phyloP scores from a whole-genome alignment of 2,797 vertebrate genomes.

The Hephaestus fuliginosus region DNA sequence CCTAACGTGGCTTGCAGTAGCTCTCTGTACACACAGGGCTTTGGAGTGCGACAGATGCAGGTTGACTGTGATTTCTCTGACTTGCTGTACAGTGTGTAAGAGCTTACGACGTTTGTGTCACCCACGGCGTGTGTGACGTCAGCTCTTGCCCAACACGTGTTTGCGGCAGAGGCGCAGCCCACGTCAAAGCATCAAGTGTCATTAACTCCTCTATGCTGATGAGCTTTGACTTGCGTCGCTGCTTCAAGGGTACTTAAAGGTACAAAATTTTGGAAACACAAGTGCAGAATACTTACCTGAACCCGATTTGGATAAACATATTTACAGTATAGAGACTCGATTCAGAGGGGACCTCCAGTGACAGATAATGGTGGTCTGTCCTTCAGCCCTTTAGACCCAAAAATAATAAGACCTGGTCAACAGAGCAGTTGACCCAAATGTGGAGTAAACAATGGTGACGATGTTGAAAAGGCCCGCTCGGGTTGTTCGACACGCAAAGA shows the following conservation, averaged over 20 bases:
- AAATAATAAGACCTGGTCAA: neutral
- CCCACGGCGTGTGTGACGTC: slow-evolving; percentile 4
- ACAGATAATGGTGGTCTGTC: neutral
- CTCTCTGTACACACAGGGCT: slow-evolving; percentile 42
- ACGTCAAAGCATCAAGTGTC: slow-evolving; percentile 7
- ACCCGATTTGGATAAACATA: neutral
- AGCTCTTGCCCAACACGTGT: neutral
- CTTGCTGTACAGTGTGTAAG: slow-evolving; percentile 38
- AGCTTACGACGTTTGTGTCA: slow-evolving; percentile 38
- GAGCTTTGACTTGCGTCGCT: neutral
- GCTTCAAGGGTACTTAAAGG: too few relatives aligned
- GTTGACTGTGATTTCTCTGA: slow-evolving; percentile 50
- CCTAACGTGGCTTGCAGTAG: slow-evolving; percentile 24
- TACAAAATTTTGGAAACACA: neutral
- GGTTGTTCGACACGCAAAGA: too few relatives aligned
- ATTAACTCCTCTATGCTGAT: neutral
- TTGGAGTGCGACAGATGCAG: slow-evolving; percentile 58
- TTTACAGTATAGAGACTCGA: neutral
- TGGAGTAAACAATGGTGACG: too few relatives aligned
- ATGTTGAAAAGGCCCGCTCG: too few relatives aligned
- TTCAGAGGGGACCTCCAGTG: neutral
- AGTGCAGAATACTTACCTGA: neutral
- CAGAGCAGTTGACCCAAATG: neutral
- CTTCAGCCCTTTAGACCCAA: neutral
- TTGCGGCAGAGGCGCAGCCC: neutral